Base-by-base conservation (phyloP, 2,797 vertebrate genomes). In the Chiropotes sagulatus region DNA sequence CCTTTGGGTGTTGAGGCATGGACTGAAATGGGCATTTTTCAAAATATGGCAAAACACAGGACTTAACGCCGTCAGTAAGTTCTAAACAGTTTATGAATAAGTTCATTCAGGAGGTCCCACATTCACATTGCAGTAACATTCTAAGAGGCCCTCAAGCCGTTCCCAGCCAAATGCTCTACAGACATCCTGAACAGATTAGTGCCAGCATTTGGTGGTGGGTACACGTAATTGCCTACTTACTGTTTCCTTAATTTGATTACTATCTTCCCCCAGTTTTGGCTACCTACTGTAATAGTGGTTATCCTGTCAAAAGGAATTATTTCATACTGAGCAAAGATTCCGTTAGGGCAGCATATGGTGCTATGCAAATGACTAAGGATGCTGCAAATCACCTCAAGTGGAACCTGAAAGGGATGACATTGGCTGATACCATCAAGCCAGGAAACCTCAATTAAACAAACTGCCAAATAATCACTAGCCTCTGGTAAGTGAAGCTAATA, bases 301-400 rank as follows among this genome's bases (percentile, higher is more conserved):
- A 93, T 96, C 98, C 90, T 97, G 93, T 98, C 97, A 96, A 94
- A 78, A 94, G 97, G 54, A 20, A 83, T 94, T 95, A 98, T 97
- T 98, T 87, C 96, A 90, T 46, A 13, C 50, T 81, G 85, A 84
- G 46, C 87, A 92, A 78, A 97, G 96, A 97, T 58, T 76, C 94
- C 92, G 80, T 84, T 2, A 33, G 92, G 83, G 58, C 52, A 90
- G 95, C 94, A 90, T 93, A 98, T 95, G 94, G 91, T 87, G 78
- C 75, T 50, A 28, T 79, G 79, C 80, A 96, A 97, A 98, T 95
- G 64, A 93, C 48, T 64, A 79, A 94, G 79, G 88, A 67, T 0
- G 58, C 90, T 95, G 88, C 94, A 96, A 90, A 58, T 67, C 5
- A 3, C 72, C 94, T 93, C 81, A 80, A 39, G 46, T 80, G 64